phyloP scores from a whole-genome alignment of 1,140 invertebrate genomes.

The Dinothrombium tinctorium region DNA sequence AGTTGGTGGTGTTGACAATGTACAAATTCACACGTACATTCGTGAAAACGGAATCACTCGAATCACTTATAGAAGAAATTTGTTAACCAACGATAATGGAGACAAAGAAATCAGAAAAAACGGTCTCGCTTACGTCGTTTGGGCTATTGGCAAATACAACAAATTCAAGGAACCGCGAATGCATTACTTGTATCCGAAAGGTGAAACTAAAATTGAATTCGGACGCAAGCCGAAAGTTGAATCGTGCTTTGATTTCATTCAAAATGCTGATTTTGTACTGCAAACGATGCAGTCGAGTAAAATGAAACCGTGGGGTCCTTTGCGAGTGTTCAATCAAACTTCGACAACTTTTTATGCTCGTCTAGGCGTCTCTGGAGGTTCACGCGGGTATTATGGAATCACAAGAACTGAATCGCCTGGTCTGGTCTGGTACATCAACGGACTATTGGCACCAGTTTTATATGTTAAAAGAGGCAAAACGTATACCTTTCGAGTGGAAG shows the following conservation, averaged over 20 bases:
- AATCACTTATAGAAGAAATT: conserved; percentile 44
- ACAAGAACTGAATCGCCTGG: conserved; percentile 58
- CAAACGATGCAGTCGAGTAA: neutral
- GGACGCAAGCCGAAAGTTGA: conserved; percentile 23
- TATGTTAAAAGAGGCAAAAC: conserved; percentile 58
- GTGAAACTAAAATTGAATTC: conserved; percentile 38
- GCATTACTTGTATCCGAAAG: conserved; percentile 51
- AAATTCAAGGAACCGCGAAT: conserved; percentile 51
- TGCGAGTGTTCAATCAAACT: conserved; percentile 47
- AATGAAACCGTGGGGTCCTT: conserved; percentile 41
- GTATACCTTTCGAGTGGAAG: conserved; percentile 39
- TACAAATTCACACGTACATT: conserved; percentile 39
- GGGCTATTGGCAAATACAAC: conserved; percentile 59
- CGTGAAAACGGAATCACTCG: conserved; percentile 52
- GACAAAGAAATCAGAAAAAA: conserved; percentile 48
- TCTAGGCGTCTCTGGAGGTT: conserved; percentile 52
- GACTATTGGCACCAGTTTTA: conserved; percentile 55
- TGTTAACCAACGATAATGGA: conserved; percentile 37
- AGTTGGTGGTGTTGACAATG: conserved; percentile 55
- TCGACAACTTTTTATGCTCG: conserved; percentile 46
- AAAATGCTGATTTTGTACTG: neutral
- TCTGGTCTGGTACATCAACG: conserved; percentile 76
- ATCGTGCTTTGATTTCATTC: conserved; percentile 19
- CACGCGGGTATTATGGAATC: conserved; percentile 45
- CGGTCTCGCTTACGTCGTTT: conserved; percentile 40